Percentiles rank a stretch among this genome's conserved stretches.
Conservation (phyloP, 2,113 vertebrate species). For the Mus pahari region DNA sequence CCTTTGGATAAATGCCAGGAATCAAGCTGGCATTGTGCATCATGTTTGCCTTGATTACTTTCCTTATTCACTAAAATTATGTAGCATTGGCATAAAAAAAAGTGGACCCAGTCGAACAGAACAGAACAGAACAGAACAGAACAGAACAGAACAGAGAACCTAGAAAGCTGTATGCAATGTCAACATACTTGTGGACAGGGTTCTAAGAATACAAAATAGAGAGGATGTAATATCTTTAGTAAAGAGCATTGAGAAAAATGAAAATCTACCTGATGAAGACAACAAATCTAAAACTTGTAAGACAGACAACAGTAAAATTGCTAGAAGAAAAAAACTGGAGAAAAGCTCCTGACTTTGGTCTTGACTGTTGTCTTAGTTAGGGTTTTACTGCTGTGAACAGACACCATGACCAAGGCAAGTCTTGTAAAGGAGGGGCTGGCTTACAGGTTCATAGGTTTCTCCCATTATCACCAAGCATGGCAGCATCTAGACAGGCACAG, state of each 20-base stretch:
- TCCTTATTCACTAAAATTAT: neutral
- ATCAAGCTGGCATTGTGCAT: neutral
- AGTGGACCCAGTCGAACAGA: neutral
- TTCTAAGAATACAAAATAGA: neutral
- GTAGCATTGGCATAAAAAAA: neutral
- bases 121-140: too few relatives aligned
- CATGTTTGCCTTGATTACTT: neutral
- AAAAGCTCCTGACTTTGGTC: neutral
- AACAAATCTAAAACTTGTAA: neutral
- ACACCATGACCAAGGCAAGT: too few relatives aligned
- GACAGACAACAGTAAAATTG: neutral
- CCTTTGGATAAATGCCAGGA: neutral
- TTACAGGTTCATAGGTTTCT: too few relatives aligned
- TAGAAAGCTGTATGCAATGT: neutral
- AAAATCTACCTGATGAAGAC: neutral
- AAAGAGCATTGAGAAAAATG: neutral
- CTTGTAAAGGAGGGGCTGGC: too few relatives aligned
- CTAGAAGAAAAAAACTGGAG: neutral
- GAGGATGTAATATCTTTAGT: neutral
- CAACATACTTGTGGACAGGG: neutral
- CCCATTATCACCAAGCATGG: too few relatives aligned
- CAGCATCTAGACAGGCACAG: too few relatives aligned
- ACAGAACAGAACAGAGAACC: neutral
- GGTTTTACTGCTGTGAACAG: too few relatives aligned
- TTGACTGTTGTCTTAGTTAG: neutral